These are phyloP conservation scores for Ochotona curzoniae DNA, from an alignment of 2,113 vertebrate species.

Conservation along the genomic window DNA sequence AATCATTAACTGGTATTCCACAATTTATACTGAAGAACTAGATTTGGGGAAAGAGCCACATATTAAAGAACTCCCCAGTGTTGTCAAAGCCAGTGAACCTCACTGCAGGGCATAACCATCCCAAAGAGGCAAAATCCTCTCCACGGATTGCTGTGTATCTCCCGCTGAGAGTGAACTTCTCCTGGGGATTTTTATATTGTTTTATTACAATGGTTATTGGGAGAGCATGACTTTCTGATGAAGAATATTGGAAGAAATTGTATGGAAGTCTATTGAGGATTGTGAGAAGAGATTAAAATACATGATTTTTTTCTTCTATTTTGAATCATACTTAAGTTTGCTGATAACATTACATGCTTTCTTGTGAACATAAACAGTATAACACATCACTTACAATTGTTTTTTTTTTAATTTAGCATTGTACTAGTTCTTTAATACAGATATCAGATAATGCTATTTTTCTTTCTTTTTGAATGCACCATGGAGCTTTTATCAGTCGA, in stretches of 20 bases:
- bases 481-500: no score
- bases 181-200: background rate
- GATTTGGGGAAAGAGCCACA: background rate
- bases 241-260: background rate
- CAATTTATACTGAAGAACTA: background rate
- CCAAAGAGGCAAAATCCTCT: background rate
- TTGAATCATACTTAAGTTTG: background rate
- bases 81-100: background rate
- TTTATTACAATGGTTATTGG: background rate
- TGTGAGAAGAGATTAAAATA: background rate
- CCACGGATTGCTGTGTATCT: no score
- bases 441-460: no score
- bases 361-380: background rate
- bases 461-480: no score
- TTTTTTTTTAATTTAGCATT: no score
- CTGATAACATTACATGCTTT: background rate
- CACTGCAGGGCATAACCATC: background rate
- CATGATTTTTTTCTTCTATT: background rate
- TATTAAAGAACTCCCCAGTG: background rate
- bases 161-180: rapidly evolving
- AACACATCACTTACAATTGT: no score
- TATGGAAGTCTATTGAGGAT: background rate
- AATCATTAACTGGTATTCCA: background rate
- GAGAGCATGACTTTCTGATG: background rate
- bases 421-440: no score